A percentile compares a stretch with the other conserved stretches of the same genome.
phyloP scores from a whole-genome alignment of 1,140 invertebrate genomes.

The Drosophila nikananu region DNA sequence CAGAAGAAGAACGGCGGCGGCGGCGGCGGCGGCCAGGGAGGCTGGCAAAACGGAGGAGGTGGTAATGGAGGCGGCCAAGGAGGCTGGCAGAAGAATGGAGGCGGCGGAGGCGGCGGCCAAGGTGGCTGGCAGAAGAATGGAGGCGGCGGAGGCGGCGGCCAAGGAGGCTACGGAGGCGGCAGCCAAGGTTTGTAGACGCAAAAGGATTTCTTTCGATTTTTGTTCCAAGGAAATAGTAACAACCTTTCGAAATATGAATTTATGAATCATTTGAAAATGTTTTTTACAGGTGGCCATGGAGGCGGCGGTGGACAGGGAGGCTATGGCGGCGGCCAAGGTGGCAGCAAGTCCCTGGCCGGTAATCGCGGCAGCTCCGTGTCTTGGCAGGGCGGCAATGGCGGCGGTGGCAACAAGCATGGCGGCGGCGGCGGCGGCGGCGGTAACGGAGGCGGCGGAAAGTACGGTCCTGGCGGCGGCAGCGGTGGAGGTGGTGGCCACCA shows the following conservation, averaged over 20 bases:
- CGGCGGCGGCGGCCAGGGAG: slow-evolving; percentile 29
- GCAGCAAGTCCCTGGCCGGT: slow-evolving; percentile 57
- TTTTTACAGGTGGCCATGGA: slow-evolving; percentile 41
- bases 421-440: slow-evolving; percentile 36
- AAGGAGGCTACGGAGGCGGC: slow-evolving; percentile 43
- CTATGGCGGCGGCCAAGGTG: slow-evolving; percentile 25
- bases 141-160: slow-evolving; percentile 27
- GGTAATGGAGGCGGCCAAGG: slow-evolving; percentile 19
- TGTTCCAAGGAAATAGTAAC: background rate
- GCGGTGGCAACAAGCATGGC: slow-evolving; percentile 37
- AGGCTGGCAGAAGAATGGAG: slow-evolving; percentile 48
- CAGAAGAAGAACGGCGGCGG: slow-evolving; percentile 16
- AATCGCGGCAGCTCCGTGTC: slow-evolving; percentile 59
- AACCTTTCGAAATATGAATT: background rate
- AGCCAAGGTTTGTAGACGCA: slow-evolving; percentile 21
- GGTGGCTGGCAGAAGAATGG: slow-evolving; percentile 50
- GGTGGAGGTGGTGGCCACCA: slow-evolving; percentile 35
- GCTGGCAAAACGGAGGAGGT: slow-evolving; percentile 43
- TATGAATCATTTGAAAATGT: background rate
- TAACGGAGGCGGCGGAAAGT: slow-evolving; percentile 42
- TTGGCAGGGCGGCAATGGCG: slow-evolving; percentile 44
- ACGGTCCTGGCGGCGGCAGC: slow-evolving; percentile 41
- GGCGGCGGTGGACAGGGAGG: slow-evolving; percentile 45
- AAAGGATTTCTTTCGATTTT: too few species aligned
- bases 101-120: slow-evolving; percentile 28